A percentile compares a stretch with the other conserved stretches of the same genome.
phyloP scores from a whole-genome alignment of 2,888 invertebrate species.

The Aleiodes leptofemur region DNA sequence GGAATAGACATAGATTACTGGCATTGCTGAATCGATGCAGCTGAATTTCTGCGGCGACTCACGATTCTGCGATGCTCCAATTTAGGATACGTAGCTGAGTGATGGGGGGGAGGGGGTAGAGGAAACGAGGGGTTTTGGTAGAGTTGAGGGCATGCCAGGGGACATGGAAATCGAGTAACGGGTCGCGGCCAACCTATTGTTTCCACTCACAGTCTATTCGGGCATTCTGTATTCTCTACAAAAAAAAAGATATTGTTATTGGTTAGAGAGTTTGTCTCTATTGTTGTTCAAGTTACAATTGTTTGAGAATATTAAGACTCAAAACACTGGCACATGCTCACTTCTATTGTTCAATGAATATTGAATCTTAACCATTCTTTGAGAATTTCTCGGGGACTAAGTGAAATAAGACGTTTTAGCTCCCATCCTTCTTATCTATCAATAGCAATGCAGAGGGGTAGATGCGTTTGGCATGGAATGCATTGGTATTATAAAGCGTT shows the following conservation, averaged over 20 bases:
- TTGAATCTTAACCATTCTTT: too few species aligned
- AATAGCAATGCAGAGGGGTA: too few species aligned
- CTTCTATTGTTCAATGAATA: too few species aligned
- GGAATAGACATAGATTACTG: conserved; percentile 7
- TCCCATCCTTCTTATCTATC: too few species aligned
- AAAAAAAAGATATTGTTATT: conserved; percentile 9
- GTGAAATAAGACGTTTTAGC: too few species aligned
- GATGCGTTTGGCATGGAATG: too few species aligned
- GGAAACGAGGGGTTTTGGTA: background rate
- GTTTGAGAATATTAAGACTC: too few species aligned
- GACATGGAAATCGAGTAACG: conserved; percentile 15
- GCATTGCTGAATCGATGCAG: conserved; percentile 32
- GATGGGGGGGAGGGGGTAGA: background rate
- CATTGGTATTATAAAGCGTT: too few species aligned
- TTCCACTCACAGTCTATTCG: background rate
- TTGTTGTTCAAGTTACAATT: too few species aligned
- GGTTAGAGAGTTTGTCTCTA: background rate
- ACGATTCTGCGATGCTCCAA: conserved; percentile 9
- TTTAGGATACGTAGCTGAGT: background rate
- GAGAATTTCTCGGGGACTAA: too few species aligned
- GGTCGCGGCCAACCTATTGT: conserved; percentile 10
- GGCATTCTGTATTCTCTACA: conserved; percentile 2
- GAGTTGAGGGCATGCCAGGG: conserved; percentile 25
- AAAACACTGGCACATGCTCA: background rate
- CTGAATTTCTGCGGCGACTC: conserved; percentile 29